Base-by-base conservation (phyloP, 2,888 invertebrate genomes). In the Philereme transversata region DNA sequence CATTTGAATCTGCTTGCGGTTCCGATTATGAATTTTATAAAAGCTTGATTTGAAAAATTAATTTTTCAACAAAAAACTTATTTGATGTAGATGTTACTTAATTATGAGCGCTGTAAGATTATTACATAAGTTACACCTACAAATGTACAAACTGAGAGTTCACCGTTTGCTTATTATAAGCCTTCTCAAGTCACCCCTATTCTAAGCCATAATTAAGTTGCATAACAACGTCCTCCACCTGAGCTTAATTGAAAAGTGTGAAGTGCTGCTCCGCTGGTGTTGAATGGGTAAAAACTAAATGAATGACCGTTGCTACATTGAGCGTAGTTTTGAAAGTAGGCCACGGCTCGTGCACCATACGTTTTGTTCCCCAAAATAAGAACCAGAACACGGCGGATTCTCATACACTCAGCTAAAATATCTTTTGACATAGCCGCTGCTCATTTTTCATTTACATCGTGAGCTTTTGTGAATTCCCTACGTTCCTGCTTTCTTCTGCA, bases 251-350 rank as follows among this genome's bases (percentile, higher is more conserved):
- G 57, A 48, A 62, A 36, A 36, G 50, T 36, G 41, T 57, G 33
- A 53, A 62, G 54, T 47, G 43, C 45, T 53, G 51, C 35, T 56
- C 40, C 52, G 59, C 51, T 50, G 45, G 46, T 50, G 58, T 63
- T 73, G 72, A 73, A 74, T 72, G 71, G 65, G 69, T 70, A 71
- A 74, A 71, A 67, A 72, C 62, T 68, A 64, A 72, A 72, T 22
- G 22, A 76, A 74, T 75, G 82, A 78, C 78, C 77, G 77, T 79
- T 83, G 79, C 70, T 68, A 72, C 63, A 73, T 61, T 79, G 79
- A 80, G 81, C 83, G 82, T 79, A 73, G 77, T 73, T 79, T 76
- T 69, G 77, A 82, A 88, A 86, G 79, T 87, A 78, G 86, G 83
- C 77, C 85, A 79, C 75, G 72, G 59, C 44, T 70, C 65, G 69